Percentiles rank a stretch among this genome's conserved stretches.
Conservation (phyloP, 92 coral and sea anemone species). For the Zoanthus solanderi region DNA sequence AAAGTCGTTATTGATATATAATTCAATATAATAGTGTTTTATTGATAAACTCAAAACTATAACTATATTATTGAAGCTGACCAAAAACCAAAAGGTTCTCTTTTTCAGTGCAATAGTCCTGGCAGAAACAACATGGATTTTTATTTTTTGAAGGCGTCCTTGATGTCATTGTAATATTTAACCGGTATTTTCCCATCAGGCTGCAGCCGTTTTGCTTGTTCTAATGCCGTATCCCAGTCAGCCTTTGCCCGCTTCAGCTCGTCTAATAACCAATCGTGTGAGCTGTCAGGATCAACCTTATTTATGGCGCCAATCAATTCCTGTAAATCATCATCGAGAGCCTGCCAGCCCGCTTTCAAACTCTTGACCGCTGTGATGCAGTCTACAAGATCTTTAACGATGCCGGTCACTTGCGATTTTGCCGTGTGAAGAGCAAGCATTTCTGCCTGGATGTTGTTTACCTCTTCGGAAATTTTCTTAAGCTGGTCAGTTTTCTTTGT, state of each 20-base stretch:
- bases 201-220: constrained; percentile 50
- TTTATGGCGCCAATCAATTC: constrained; percentile 40
- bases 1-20: too few relatives aligned
- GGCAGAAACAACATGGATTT: background rate
- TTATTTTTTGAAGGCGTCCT: constrained; percentile 41
- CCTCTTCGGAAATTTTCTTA: background rate
- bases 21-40: too few relatives aligned
- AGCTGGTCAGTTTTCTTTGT: constrained; percentile 16
- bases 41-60: too few relatives aligned
- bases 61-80: too few relatives aligned
- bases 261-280: constrained; percentile 36
- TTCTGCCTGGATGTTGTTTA: background rate
- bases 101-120: background rate
- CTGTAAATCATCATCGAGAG: constrained; percentile 40
- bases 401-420: constrained; percentile 29
- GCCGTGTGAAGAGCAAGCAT: constrained; percentile 29
- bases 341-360: constrained; percentile 40
- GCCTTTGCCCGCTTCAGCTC: constrained; percentile 40
- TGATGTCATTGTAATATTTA: constrained; percentile 2
- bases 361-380: constrained; percentile 29
- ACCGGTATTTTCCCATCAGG: constrained; percentile 49
- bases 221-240: constrained; percentile 48
- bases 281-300: constrained; percentile 12
- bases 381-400: constrained; percentile 7
- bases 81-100: background rate